A percentile compares a stretch with the other conserved stretches of the same genome.
Conservation (phyloP, 1,140 invertebrate genomes). For the Bombus confusus region DNA sequence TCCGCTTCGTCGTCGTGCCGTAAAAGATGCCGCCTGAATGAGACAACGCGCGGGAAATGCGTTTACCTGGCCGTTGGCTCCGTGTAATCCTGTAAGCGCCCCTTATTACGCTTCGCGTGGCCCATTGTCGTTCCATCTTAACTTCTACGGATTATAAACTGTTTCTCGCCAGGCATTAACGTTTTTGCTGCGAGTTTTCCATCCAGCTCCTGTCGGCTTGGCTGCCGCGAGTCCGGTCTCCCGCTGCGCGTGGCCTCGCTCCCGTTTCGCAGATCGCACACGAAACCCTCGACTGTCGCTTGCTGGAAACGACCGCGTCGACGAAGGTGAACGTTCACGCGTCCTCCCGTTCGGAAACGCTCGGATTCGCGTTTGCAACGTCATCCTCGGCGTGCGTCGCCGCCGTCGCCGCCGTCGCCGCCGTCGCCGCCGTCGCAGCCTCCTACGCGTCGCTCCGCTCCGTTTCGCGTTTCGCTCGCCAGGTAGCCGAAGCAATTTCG, state of each 20-base stretch:
- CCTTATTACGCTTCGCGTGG: slow-evolving; percentile 77
- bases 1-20: no score
- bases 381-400: not conserved
- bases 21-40: not conserved
- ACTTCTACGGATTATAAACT: slow-evolving; percentile 81
- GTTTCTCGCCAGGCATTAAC: slow-evolving; percentile 75
- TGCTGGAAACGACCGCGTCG: not conserved
- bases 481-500: slow-evolving; percentile 29
- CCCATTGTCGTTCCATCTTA: slow-evolving; percentile 78
- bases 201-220: slow-evolving; percentile 37
- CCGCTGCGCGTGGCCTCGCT: slow-evolving; percentile 63
- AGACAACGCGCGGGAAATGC: slow-evolving; percentile 62
- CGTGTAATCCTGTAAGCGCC: slow-evolving; percentile 78
- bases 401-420: no score
- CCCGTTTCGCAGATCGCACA: slow-evolving; percentile 46
- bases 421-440: no score
- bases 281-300: slow-evolving; percentile 24
- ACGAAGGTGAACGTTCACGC: not conserved
- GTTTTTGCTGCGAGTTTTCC: slow-evolving; percentile 66
- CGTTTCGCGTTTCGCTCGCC: no score
- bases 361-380: not conserved
- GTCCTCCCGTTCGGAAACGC: not conserved
- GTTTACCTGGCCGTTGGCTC: slow-evolving; percentile 69
- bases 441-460: not conserved
- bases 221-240: slow-evolving; percentile 47